Conservation (phyloP, 2,797 vertebrate species). For the Cyprinodon diabolis region DNA sequence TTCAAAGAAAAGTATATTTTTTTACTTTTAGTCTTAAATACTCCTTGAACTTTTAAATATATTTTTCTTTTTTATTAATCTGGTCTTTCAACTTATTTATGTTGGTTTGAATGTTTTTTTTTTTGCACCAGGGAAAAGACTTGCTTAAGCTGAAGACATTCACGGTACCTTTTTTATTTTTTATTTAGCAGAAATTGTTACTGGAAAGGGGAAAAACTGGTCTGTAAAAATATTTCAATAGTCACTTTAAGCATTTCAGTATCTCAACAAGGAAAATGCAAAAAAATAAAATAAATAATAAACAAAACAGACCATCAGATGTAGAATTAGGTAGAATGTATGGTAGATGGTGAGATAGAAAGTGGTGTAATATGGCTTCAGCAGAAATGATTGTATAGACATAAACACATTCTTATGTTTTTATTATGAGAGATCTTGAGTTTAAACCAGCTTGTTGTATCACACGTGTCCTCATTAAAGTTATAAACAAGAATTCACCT, state of each 20-base stretch:
- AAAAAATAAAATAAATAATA: too few species aligned
- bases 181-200: background rate
- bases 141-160: background rate
- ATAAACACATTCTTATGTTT: background rate
- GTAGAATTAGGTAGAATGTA: too few species aligned
- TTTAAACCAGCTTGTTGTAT: background rate
- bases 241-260: too few species aligned
- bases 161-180: background rate
- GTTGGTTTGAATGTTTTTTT: background rate
- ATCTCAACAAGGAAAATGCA: too few species aligned
- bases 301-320: too few species aligned
- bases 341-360: too few species aligned
- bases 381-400: background rate
- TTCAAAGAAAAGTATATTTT: background rate
- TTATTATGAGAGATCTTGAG: background rate
- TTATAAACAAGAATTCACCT: background rate
- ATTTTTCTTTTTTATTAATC: background rate
- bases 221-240: too few species aligned
- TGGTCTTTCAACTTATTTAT: slow-evolving; percentile 1
- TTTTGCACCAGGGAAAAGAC: background rate
- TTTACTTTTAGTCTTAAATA: background rate
- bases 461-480: slow-evolving; percentile 22
- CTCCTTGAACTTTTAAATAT: background rate
- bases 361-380: too few species aligned
- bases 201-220: too few species aligned